Percentiles rank a stretch among this genome's conserved stretches.
These are phyloP conservation scores for Dipodomys stephensi DNA, from an alignment of 2,113 vertebrate species.

Conservation along the genomic window DNA sequence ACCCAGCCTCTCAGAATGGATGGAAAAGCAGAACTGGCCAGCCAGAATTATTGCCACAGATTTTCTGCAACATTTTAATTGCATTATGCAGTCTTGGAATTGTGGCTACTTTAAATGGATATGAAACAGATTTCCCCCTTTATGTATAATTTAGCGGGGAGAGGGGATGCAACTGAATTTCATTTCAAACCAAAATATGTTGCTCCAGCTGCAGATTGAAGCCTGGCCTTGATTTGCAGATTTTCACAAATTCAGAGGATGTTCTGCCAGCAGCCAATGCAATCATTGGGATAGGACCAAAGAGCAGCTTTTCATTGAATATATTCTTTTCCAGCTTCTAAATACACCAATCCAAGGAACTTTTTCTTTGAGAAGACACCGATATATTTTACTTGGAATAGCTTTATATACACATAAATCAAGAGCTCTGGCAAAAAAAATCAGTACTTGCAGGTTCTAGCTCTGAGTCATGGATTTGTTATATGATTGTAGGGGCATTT, in stretches of 20 bases:
- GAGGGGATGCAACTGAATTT: constrained; percentile 62
- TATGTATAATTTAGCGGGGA: constrained; percentile 74
- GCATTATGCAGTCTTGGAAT: constrained; percentile 59
- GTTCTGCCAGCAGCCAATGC: constrained; percentile 68
- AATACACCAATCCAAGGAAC: constrained; percentile 66
- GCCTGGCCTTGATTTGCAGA: constrained; percentile 77
- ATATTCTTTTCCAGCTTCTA: constrained; percentile 61
- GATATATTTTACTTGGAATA: constrained; percentile 72
- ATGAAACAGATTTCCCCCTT: constrained; percentile 8
- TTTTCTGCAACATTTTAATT: constrained; percentile 65
- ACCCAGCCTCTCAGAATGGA: not conserved
- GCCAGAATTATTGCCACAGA: not conserved
- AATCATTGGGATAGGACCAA: constrained; percentile 68
- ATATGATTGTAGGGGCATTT: constrained; percentile 55
- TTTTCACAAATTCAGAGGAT: constrained; percentile 75
- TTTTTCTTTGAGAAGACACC: constrained; percentile 74
- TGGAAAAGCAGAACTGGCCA: not conserved
- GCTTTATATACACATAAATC: constrained; percentile 69
- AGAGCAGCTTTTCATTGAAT: constrained; percentile 69
- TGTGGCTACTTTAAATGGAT: constrained; percentile 62
- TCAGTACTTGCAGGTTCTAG: constrained; percentile 70
- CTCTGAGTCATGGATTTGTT: constrained; percentile 75
- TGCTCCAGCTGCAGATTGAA: constrained; percentile 73
- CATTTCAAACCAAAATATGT: constrained; percentile 78
- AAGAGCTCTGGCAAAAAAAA: constrained; percentile 68